These are phyloP conservation scores for Sinocyclocheilus maitianheensis DNA, from an alignment of 2,113 vertebrate genomes.

Conservation along the genomic window DNA sequence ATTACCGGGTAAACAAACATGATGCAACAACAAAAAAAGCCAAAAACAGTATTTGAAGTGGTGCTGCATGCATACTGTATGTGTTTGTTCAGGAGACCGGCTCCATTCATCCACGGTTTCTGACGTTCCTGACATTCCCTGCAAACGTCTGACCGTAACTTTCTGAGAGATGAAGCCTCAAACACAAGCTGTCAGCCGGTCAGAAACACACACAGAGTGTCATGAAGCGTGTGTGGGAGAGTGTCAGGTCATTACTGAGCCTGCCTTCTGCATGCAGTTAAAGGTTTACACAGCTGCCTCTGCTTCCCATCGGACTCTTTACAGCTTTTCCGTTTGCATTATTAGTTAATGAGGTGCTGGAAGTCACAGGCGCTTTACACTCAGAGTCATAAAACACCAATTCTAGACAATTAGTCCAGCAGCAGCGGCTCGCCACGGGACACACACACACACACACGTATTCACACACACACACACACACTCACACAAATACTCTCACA, in stretches of 20 bases:
- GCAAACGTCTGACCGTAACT: background rate
- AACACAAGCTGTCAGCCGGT: background rate
- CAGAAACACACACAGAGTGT: too few relatives aligned
- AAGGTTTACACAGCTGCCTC: slow-evolving; percentile 8
- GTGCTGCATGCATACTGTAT: too few relatives aligned
- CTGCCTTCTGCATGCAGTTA: slow-evolving; percentile 21
- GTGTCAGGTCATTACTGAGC: too few relatives aligned
- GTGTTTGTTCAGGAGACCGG: background rate
- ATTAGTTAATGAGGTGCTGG: slow-evolving; percentile 77
- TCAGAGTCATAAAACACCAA: slow-evolving; percentile 71
- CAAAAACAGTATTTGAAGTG: background rate
- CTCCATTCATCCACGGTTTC: background rate
- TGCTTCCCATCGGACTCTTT: slow-evolving; percentile 27
- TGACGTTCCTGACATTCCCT: background rate
- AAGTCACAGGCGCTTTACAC: slow-evolving; percentile 76
- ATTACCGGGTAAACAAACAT: background rate
- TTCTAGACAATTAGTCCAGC: slow-evolving; percentile 69
- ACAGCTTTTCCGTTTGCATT: slow-evolving; percentile 69
- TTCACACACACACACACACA: too few relatives aligned
- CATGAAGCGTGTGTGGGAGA: too few relatives aligned
- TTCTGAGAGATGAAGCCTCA: too few relatives aligned
- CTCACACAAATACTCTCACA: background rate
- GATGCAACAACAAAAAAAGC: background rate
- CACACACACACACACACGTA: background rate
- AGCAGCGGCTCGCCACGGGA: slow-evolving; percentile 54